Evolutionary conservation across 1,140 invertebrate genomes (phyloP).

Genomic region (Procambarus virginalis): DNA sequence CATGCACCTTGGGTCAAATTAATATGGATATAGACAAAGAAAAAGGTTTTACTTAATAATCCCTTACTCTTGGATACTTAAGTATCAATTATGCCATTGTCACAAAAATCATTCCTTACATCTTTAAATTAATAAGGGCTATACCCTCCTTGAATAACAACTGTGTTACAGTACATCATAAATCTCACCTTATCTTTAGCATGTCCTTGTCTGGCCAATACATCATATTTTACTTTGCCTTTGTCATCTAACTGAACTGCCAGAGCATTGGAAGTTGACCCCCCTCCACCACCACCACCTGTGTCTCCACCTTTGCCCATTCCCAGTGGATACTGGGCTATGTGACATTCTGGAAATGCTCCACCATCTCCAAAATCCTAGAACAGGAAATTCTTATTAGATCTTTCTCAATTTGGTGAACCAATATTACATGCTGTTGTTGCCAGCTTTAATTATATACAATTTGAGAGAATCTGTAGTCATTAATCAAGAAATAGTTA

Average conservation of each 20-base stretch:
- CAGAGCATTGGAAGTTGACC: conserved; percentile 86
- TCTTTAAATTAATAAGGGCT: too few species aligned
- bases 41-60: too few species aligned
- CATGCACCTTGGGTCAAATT: too few species aligned
- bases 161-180: not conserved
- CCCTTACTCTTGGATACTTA: too few species aligned
- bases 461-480: too few species aligned
- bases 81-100: too few species aligned
- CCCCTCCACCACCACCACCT: conserved; percentile 27
- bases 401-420: too few species aligned
- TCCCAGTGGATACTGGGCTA: conserved; percentile 96
- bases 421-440: not conserved
- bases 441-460: too few species aligned
- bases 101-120: too few species aligned
- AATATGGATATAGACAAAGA: too few species aligned
- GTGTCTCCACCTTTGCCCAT: conserved; percentile 79
- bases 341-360: conserved; percentile 97
- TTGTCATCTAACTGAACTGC: conserved; percentile 94
- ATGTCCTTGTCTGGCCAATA: conserved; percentile 95
- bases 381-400: conserved; percentile 6
- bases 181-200: conserved; percentile 90
- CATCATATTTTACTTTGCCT: conserved; percentile 97
- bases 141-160: too few species aligned
- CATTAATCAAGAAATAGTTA: too few species aligned
- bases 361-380: conserved; percentile 95